Percentiles rank a stretch among this genome's conserved stretches.
phyloP scores from a whole-genome alignment of 2,888 invertebrate genomes.

The Drosophila crucigera region DNA sequence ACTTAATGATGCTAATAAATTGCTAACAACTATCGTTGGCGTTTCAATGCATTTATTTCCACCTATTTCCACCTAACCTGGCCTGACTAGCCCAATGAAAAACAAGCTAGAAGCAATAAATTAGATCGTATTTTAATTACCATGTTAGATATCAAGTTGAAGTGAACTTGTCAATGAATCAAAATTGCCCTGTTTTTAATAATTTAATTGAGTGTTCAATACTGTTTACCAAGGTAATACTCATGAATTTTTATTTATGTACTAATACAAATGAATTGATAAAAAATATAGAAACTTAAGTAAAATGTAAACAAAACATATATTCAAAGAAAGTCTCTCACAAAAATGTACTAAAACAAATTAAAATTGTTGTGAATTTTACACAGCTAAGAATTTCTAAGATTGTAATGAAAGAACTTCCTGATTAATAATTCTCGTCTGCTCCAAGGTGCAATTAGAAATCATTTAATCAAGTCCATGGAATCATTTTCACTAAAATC shows the following conservation, averaged over 20 bases:
- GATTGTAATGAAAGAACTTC: neutral
- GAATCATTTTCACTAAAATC: neutral
- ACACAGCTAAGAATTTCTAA: neutral
- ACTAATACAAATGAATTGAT: neutral
- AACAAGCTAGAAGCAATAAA: neutral
- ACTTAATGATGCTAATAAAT: neutral
- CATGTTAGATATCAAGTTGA: conserved; percentile 29
- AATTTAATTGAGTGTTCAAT: neutral
- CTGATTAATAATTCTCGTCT: no score
- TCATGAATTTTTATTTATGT: neutral
- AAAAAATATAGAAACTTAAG: neutral
- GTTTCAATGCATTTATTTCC: neutral
- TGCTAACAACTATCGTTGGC: neutral
- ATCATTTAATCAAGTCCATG: neutral
- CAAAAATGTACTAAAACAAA: neutral
- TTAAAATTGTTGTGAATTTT: neutral
- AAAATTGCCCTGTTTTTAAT: conserved; percentile 4
- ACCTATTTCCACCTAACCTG: conserved; percentile 10
- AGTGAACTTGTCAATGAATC: conserved; percentile 36
- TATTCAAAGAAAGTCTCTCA: neutral
- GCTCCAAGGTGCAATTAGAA: neutral
- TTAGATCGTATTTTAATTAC: conserved; percentile 12
- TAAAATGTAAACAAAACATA: neutral
- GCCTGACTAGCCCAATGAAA: conserved; percentile 6
- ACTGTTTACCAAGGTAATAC: neutral